Conservation (phyloP, 2,797 vertebrate genomes). For the Microcaecilia unicolor region DNA sequence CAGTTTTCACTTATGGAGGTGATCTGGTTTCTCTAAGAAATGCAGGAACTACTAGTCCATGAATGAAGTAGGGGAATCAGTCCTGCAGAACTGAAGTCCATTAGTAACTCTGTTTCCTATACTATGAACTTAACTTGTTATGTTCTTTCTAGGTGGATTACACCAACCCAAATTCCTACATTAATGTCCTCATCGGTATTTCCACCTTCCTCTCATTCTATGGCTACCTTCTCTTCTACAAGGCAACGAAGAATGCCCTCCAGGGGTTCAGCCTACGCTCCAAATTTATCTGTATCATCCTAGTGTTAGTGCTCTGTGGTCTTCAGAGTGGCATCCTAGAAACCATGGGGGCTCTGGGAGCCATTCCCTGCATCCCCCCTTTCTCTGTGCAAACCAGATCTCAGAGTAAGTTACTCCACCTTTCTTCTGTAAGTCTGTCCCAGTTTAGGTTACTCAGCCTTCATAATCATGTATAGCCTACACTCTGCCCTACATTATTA, state of each 20-base stretch:
- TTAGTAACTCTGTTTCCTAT: no score
- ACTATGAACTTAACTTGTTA: no score
- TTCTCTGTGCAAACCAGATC: constrained; percentile 62
- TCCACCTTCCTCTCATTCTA: constrained; percentile 73
- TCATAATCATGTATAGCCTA: no score
- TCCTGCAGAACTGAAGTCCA: no score
- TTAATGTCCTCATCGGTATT: constrained; percentile 56
- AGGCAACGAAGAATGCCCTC: constrained; percentile 53
- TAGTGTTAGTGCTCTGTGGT: constrained; percentile 62
- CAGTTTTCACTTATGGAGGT: no score
- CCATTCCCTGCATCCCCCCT: constrained; percentile 61
- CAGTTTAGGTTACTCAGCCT: no score
- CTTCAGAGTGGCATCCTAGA: constrained; percentile 68
- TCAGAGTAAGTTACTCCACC: constrained; percentile 46
- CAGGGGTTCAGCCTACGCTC: constrained; percentile 53
- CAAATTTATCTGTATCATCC: constrained; percentile 66
- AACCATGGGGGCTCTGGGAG: constrained; percentile 61
- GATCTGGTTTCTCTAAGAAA: no score
- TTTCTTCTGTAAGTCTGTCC: no score
- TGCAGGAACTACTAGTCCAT: no score
- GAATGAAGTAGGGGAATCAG: no score
- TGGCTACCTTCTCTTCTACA: constrained; percentile 70
- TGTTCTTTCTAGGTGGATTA: constrained; percentile 49
- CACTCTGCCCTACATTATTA: no score
- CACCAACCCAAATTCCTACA: constrained; percentile 63